Evolutionary conservation across 2,888 invertebrate genomes (phyloP).

Genomic region (Didymodactylos carnosus): DNA sequence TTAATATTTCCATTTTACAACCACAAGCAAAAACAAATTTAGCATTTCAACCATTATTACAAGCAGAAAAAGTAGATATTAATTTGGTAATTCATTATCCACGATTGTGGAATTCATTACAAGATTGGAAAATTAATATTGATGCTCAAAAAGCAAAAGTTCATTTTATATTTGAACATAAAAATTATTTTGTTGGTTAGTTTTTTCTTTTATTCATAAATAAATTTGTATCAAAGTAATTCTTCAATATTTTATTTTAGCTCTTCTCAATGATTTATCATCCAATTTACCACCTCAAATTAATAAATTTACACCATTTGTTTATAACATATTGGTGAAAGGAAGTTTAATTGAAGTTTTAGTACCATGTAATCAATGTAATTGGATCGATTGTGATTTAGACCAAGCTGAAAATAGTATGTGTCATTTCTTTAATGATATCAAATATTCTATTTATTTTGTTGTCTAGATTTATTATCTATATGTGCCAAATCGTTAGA

Average conservation of each 20-base stretch:
- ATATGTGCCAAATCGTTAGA: background rate
- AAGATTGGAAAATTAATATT: conserved; percentile 72
- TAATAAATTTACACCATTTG: conserved; percentile 81
- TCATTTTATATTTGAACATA: conserved; percentile 75
- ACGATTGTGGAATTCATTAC: conserved; percentile 79
- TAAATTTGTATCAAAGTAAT: too few species aligned
- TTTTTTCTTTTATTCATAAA: background rate
- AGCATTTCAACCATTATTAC: conserved; percentile 69
- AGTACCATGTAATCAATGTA: conserved; percentile 76
- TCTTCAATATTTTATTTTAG: conserved; percentile 37
- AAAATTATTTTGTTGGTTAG: conserved; percentile 48
- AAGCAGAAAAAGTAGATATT: conserved; percentile 82
- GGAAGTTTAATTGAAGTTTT: conserved; percentile 84
- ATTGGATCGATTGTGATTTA: conserved; percentile 61
- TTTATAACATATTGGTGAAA: conserved; percentile 71
- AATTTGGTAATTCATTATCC: conserved; percentile 71
- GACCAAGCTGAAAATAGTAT: background rate
- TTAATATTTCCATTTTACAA: conserved; percentile 76
- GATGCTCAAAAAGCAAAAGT: conserved; percentile 83
- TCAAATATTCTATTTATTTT: background rate
- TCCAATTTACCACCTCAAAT: conserved; percentile 57
- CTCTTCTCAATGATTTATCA: conserved; percentile 80
- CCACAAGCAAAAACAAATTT: conserved; percentile 86
- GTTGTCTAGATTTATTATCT: background rate
- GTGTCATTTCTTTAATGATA: background rate